Base-by-base conservation (phyloP, 1,140 invertebrate species). In the Eriocheir sinensis region DNA sequence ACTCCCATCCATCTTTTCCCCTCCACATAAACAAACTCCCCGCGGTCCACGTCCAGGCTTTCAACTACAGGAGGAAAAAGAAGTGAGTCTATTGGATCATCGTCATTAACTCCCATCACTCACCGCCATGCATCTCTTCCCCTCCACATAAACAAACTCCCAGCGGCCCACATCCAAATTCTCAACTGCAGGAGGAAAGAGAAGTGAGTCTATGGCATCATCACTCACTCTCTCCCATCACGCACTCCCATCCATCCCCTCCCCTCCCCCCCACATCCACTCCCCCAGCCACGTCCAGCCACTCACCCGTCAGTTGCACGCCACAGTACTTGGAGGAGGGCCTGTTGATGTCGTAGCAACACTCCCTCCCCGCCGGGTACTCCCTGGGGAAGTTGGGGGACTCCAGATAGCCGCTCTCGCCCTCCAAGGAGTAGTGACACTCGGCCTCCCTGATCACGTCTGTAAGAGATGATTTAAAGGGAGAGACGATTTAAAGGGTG, bases 321-420 rank as follows among this genome's bases (percentile, higher is more conserved):
- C 96, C 96, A 91, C 96, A 96, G 38, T 96, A 91, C 3, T 94
- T 86, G n/a, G 90, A 91, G 2, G 95, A 93, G 2, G 96, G 93
- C 34, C 96, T 83, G 30, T 89, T 93, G 89, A 97, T 96, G 91
- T 97, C 96, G 91, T 96, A 96, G 94, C 96, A 96, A 83, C 96
- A 97, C 36, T 96, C 96, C 12, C 95, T 93, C 60, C 96, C 95
- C 0, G 94, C 32, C 12, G 96, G 96, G 80, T 96, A 96, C 38
- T 95, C 40, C 21, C 53, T 32, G 9, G 96, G 96, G 95, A 96
- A 96, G 44, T 96, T 96, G 12, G 96, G 96, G 0, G 96, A 96
- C 72, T 96, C 96, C 4, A 97, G 91, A 30, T 94, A 85, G 32
- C 96, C 96, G 27, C 96, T 96, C 83, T 93, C 79, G 2, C 96